phyloP scores from a whole-genome alignment of 2,113 vertebrate genomes.

The Arvicanthis niloticus region DNA sequence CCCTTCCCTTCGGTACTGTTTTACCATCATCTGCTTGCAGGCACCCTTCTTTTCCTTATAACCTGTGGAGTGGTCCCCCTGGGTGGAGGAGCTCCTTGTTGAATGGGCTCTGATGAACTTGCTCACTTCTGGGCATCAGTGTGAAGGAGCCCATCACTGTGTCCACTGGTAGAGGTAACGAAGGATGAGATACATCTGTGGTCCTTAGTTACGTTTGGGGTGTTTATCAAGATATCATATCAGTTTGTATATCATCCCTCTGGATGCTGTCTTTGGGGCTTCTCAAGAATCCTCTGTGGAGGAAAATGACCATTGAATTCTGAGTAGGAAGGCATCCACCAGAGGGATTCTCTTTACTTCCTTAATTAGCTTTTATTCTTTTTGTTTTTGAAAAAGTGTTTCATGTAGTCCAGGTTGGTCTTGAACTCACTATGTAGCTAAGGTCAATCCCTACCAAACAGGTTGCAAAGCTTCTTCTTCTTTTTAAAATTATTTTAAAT shows the following conservation, averaged over 20 bases:
- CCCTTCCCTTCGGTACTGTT: background rate
- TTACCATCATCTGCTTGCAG: background rate
- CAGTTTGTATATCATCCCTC: background rate
- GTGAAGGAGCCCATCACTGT: background rate
- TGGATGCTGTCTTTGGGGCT: background rate
- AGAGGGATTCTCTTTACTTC: background rate
- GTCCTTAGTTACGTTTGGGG: background rate
- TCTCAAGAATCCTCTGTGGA: background rate
- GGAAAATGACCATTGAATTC: background rate
- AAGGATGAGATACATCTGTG: too few relatives aligned
- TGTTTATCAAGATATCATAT: background rate
- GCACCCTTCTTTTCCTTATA: background rate
- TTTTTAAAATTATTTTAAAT: background rate
- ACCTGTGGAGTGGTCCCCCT: background rate
- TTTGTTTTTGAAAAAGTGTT: background rate
- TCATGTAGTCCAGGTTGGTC: background rate
- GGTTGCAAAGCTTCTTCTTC: background rate
- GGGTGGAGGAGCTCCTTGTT: fast-evolving
- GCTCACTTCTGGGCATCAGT: background rate
- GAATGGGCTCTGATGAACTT: background rate
- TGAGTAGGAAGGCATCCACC: background rate
- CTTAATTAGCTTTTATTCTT: background rate
- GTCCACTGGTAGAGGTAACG: background rate
- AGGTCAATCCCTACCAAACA: background rate
- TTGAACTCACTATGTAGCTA: background rate